A percentile compares a stretch with the other conserved stretches of the same genome.
These are phyloP conservation scores for Poecilia velifera DNA, from an alignment of 2,797 vertebrate genomes.

Conservation along the genomic window DNA sequence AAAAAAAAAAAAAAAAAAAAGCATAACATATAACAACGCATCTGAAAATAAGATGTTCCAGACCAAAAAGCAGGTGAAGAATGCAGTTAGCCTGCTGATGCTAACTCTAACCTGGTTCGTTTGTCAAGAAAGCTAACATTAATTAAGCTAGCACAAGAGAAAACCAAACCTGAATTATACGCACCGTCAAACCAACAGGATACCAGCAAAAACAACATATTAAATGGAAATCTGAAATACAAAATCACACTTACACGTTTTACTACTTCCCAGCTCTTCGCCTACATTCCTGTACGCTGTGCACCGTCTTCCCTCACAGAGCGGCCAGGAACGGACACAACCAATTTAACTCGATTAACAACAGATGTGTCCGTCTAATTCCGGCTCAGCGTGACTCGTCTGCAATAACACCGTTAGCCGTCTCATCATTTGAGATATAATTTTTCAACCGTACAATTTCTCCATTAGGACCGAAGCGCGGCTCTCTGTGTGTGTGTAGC, in stretches of 20 bases:
- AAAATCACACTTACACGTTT: conserved; percentile 65
- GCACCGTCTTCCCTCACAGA: conserved; percentile 44
- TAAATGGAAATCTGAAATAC: conserved; percentile 67
- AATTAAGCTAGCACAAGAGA: conserved; percentile 61
- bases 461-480: conserved; percentile 49
- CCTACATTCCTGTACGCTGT: conserved; percentile 30
- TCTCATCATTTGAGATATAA: conserved; percentile 70
- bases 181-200: conserved; percentile 60
- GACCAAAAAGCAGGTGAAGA: not conserved
- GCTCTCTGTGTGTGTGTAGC: conserved; percentile 48
- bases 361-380: conserved; percentile 77
- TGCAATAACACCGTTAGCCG: conserved; percentile 72
- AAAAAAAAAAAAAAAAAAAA: too few species aligned
- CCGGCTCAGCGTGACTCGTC: conserved; percentile 57
- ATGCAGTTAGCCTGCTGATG: not conserved
- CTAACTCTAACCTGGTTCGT: conserved; percentile 33
- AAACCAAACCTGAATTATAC: conserved; percentile 67
- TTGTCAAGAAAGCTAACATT: conserved; percentile 57
- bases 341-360: conserved; percentile 73
- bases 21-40: too few species aligned
- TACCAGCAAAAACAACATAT: conserved; percentile 72
- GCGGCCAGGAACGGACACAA: conserved; percentile 68
- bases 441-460: conserved; percentile 72
- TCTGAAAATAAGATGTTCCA: not conserved
- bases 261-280: conserved; percentile 68